phyloP scores from a whole-genome alignment of 2,888 invertebrate species.

The Maniola hyperantus region DNA sequence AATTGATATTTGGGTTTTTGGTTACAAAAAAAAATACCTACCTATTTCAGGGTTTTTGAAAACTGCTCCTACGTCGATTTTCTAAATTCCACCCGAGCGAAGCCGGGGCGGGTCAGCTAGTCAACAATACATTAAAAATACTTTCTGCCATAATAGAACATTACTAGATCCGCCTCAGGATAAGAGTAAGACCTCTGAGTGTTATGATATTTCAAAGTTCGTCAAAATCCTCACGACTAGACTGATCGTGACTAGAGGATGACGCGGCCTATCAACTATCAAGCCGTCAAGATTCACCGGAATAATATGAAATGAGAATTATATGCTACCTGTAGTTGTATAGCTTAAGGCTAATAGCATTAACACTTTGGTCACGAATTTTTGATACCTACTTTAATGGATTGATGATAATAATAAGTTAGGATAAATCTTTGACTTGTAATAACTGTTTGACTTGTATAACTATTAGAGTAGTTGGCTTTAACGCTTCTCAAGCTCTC shows the following conservation, averaged over 20 bases:
- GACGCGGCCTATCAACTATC: constrained; percentile 22
- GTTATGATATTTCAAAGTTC: constrained; percentile 15
- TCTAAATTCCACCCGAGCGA: too few relatives aligned
- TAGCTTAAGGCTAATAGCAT: constrained; percentile 9
- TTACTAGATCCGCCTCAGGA: constrained; percentile 1
- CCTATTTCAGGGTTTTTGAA: too few relatives aligned
- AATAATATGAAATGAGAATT: background rate
- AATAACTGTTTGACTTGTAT: too few relatives aligned
- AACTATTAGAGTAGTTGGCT: too few relatives aligned
- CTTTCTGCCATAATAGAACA: background rate
- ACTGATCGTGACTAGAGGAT: constrained; percentile 13
- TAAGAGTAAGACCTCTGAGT: background rate
- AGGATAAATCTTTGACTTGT: too few relatives aligned
- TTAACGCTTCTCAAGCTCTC: too few relatives aligned
- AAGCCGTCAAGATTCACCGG: constrained; percentile 15
- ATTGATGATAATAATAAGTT: background rate
- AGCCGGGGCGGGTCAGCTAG: too few relatives aligned
- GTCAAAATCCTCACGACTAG: constrained; percentile 7
- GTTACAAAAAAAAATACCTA: too few relatives aligned
- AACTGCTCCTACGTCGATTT: too few relatives aligned
- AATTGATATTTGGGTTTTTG: too few relatives aligned
- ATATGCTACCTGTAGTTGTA: constrained; percentile 2
- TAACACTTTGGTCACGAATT: constrained; percentile 5
- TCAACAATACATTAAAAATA: background rate
- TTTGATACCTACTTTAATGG: background rate